Evolutionary conservation across 2,888 invertebrate genomes (phyloP).

Genomic region (Drosophila pseudotakahashii): DNA sequence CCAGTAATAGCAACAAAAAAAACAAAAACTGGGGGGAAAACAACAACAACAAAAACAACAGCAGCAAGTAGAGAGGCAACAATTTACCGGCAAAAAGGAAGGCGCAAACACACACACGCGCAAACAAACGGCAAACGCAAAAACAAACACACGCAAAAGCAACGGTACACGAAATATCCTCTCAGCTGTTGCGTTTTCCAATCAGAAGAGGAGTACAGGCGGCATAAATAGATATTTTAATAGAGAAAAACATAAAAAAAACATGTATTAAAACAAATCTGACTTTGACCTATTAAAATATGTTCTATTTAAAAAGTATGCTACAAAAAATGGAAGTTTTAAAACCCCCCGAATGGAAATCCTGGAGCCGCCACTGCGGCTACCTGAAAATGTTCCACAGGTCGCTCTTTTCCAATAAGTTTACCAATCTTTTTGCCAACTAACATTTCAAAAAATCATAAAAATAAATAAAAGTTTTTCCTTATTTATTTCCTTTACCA

Average conservation of each 20-base stretch:
- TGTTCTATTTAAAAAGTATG: not conserved
- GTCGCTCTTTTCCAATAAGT: not conserved
- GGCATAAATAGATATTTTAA: not conserved
- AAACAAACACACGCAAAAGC: constrained; percentile 18
- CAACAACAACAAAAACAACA: constrained; percentile 4
- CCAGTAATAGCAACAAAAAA: constrained; percentile 9
- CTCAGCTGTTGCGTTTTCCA: constrained; percentile 41
- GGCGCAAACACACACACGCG: constrained; percentile 15
- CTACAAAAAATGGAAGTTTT: not conserved
- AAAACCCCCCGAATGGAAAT: no score
- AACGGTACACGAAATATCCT: constrained; percentile 11
- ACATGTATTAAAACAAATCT: no score
- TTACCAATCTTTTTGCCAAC: not conserved
- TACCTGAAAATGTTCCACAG: not conserved
- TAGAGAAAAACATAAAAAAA: not conserved
- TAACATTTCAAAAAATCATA: no score
- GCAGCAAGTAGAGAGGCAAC: constrained; percentile 1
- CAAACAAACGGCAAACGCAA: constrained; percentile 1
- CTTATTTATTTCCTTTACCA: not conserved
- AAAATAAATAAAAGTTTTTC: no score
- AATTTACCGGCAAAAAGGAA: constrained; percentile 34
- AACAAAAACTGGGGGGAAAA: not conserved
- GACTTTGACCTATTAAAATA: not conserved
- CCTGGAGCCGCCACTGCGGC: not conserved
- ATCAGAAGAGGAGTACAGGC: not conserved